Evolutionary conservation across 1,140 invertebrate genomes (phyloP), one percentile per base, ranked within the genome.

Genomic region (Philopotamus ludificatus): DNA sequence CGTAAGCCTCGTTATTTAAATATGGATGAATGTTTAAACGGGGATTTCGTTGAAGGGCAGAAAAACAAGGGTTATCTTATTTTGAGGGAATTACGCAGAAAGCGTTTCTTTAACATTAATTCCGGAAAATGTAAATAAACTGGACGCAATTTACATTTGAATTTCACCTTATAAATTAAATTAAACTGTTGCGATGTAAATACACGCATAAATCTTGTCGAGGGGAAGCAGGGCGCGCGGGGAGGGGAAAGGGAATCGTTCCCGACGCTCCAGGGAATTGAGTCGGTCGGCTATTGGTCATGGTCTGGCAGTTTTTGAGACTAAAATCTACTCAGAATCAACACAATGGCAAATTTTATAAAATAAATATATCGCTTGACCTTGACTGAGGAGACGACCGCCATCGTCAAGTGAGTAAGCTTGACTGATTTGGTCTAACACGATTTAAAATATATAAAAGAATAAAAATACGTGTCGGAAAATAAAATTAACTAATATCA

Each of bases 1-100:
- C 45, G 49, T 63, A 63, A 63, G 61, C 61, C 50, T 63, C 45
- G 61, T 63, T 63, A 53, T 63, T 63, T 62, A 62, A 62, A 62
- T 62, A 62, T 63, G 61, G 61, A 63, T 63, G 61, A 63, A 63
- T 63, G 47, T 54, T 63, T 34, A 63, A 63, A 63, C 47, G 34
- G 26, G 61, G 61, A 63, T 53, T 63, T 42, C 21, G 49, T 53
- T 16, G 59, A 16, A 15, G 22, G 23, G 57, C 44, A 62, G 25
- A 47, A 62, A 57, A 57, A 57, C 53, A 57, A 57, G 53, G 53
- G 53, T 57, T 57, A 57, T 57, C 53, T 57, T 57, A 57, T 41
- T 57, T 57, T 20, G 53, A 15, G 51, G 51, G 51, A 20, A 54
- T 54, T 54, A 54, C 25, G 23, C 51, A n/a, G 51, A 28, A 23